Evolutionary conservation across 2,113 vertebrate genomes (phyloP).

Genomic region (Alouatta palliata): DNA sequence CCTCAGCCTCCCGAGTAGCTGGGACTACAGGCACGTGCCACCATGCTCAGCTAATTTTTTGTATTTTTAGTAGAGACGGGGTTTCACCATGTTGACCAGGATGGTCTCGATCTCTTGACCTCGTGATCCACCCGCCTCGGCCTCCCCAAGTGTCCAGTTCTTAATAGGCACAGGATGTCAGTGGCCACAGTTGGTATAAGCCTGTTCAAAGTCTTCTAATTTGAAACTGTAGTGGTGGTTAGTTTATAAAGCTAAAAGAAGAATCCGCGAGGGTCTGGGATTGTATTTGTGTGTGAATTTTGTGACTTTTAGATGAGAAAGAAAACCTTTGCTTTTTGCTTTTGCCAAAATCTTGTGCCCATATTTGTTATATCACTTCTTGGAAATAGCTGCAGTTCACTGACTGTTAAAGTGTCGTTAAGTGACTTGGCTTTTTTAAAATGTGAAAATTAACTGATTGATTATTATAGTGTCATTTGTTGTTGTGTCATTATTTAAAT

Average conservation of each 20-base stretch:
- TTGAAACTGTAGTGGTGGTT: not conserved
- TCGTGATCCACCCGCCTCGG: no score
- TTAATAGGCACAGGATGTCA: not conserved
- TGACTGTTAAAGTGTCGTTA: not conserved
- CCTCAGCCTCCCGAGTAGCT: no score
- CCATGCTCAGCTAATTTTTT: no score
- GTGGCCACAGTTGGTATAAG: not conserved
- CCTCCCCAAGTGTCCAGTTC: no score
- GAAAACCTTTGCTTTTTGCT: constrained; percentile 48
- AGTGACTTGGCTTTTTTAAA: not conserved
- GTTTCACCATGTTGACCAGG: no score
- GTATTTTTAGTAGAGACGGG: no score
- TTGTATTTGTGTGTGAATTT: constrained; percentile 57
- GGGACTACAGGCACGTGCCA: no score
- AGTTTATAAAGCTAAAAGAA: constrained; percentile 52
- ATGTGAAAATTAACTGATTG: not conserved
- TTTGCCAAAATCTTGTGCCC: constrained; percentile 51
- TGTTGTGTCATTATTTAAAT: not conserved
- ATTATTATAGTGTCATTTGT: not conserved
- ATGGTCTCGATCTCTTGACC: no score
- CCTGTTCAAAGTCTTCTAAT: not conserved
- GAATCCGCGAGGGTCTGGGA: constrained; percentile 34
- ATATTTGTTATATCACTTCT: constrained; percentile 31
- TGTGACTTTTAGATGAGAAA: constrained; percentile 66
- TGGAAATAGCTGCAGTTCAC: not conserved